Evolutionary conservation across 2,797 vertebrate species (phyloP), one percentile per base, ranked within the genome.

Genomic region (Gallirallus australis): DNA sequence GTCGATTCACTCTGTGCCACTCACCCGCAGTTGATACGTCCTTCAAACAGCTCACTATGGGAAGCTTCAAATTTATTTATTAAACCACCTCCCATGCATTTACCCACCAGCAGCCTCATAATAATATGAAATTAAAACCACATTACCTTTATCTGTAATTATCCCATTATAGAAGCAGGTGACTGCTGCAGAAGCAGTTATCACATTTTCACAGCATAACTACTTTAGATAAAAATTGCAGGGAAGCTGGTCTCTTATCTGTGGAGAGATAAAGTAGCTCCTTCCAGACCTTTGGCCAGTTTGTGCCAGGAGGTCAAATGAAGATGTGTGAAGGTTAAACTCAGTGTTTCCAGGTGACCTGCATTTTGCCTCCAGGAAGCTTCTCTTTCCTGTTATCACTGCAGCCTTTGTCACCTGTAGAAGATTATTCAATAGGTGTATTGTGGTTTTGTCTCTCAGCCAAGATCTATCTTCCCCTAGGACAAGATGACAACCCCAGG

Each of bases 61-160:
- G 50, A 95, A 91, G 91, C 54, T 91, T 81, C 84, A 83, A 12
- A 91, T 47, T 72, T 45, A 45, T 45, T 45, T 45, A 68, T 95
- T 95, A 93, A 90, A 59, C 56, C n/a, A 75, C 40, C 64, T 82
- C 11, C 90, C 72, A 75, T 82, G 59, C 75, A 69, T 95, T 93
- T 94, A 86, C 86, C 86, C 82, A 89, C 60, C 12, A 78, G 75
- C 57, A 85, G 80, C 37, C 50, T 89, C 90, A 89, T 87, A 94
- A 94, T 52, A 78, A 54, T 6, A 72, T 42, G 78, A 94, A 94
- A 97, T 96, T 95, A 94, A 95, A 96, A 95, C 0, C 57, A 72
- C 92, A 85, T 95, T 96, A 95, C 72, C 68, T 94, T 85, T 85
- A 90, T 82, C 86, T 92, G 57, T 81, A 95, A 54, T 94, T 92